phyloP scores from a whole-genome alignment of 2,113 vertebrate species.

The Zosterops pallidus region DNA sequence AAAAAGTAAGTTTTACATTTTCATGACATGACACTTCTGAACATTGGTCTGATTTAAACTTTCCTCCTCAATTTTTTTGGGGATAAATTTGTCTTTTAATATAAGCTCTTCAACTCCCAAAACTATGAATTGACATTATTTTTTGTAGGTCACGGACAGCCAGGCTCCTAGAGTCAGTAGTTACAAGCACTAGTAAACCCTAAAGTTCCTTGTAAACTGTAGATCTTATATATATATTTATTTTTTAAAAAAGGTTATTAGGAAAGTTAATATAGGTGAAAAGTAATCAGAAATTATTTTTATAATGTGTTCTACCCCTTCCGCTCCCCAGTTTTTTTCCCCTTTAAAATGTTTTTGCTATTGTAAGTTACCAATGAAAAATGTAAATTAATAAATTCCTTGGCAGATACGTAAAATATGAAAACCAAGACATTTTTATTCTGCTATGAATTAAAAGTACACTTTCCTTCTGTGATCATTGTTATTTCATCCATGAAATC shows the following conservation, averaged over 20 bases:
- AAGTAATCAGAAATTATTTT: background rate
- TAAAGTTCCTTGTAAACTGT: background rate
- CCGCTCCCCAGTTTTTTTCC: fast-evolving
- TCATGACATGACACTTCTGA: background rate
- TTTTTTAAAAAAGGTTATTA: background rate
- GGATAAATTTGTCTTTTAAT: background rate
- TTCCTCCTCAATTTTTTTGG: background rate
- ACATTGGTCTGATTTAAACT: background rate
- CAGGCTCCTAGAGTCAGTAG: background rate
- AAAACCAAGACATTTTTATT: background rate
- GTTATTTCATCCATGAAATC: background rate
- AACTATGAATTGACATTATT: fast-evolving
- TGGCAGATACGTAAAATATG: background rate
- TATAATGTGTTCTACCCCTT: background rate
- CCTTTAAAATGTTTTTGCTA: background rate
- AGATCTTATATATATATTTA: background rate
- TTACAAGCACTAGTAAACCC: background rate
- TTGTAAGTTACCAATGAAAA: background rate
- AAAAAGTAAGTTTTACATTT: background rate
- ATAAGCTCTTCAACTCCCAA: background rate
- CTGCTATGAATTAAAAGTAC: background rate
- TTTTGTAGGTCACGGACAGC: background rate
- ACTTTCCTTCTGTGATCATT: background rate
- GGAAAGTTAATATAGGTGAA: background rate
- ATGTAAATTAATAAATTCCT: background rate